Evolutionary conservation across 2,888 invertebrate genomes (phyloP).

Genomic region (Prostheceraeus crozeri): DNA sequence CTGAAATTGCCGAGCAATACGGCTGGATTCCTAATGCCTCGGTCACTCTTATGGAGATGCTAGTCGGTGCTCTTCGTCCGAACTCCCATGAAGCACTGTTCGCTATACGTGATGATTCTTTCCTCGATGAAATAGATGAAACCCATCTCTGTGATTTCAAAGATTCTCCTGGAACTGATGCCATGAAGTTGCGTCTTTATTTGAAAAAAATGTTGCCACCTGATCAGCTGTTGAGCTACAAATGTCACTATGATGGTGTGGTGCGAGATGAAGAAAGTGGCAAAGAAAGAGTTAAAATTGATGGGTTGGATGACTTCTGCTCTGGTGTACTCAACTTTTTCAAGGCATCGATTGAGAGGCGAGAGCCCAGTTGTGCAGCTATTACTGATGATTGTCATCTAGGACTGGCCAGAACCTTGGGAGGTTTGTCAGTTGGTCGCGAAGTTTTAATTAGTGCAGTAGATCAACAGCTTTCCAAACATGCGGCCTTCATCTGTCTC

Average conservation of each 20-base stretch:
- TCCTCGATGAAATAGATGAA: no score
- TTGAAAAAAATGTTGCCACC: not conserved
- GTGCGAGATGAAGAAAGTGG: not conserved
- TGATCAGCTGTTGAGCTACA: not conserved
- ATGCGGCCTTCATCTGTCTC: not conserved
- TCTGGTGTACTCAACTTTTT: not conserved
- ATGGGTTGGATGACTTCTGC: not conserved
- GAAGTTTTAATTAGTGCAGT: no score
- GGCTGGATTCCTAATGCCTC: conserved; percentile 43
- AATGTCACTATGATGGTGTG: not conserved
- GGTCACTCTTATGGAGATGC: conserved; percentile 46
- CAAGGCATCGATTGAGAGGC: not conserved
- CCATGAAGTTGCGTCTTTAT: no score
- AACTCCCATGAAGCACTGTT: conserved; percentile 44
- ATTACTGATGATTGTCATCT: no score
- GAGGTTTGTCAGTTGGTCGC: no score
- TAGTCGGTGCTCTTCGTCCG: conserved; percentile 44
- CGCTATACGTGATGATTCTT: no score
- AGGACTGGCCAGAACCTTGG: no score
- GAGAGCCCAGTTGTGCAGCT: no score
- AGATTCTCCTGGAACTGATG: no score
- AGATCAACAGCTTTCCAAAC: no score
- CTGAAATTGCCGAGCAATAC: conserved; percentile 42
- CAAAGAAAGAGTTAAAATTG: conserved; percentile 20
- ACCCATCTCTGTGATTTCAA: no score